A percentile compares a stretch with the other conserved stretches of the same genome.
Evolutionary conservation across 1,140 invertebrate genomes (phyloP).

Genomic region (Lordiphosa collinella): DNA sequence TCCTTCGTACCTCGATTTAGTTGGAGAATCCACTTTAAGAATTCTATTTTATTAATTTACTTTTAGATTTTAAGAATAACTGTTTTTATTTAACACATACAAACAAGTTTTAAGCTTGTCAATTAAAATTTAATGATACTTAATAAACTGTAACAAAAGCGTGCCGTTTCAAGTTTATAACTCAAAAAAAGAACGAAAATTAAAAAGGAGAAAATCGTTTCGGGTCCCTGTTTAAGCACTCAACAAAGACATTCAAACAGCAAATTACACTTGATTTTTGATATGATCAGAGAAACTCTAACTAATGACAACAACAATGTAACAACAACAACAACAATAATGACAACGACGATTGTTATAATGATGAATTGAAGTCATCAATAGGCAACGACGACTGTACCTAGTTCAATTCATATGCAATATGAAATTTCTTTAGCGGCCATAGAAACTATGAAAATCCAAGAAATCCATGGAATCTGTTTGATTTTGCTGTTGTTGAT

Average conservation of each 20-base stretch:
- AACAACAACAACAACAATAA: conserved; percentile 37
- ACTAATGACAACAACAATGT: conserved; percentile 26
- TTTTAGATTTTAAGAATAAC: too few species aligned
- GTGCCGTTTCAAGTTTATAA: too few species aligned
- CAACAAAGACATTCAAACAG: conserved; percentile 19
- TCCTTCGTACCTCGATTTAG: too few species aligned
- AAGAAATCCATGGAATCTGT: conserved; percentile 78
- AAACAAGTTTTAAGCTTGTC: too few species aligned
- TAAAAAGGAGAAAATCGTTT: not conserved
- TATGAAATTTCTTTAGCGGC: conserved; percentile 44
- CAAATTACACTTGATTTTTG: conserved; percentile 25
- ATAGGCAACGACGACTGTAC: conserved; percentile 66
- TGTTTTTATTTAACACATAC: too few species aligned
- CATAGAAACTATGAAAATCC: conserved; percentile 79
- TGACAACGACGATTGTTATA: conserved; percentile 33
- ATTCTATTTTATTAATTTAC: too few species aligned
- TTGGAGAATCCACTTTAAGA: too few species aligned
- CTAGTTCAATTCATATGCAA: conserved; percentile 43
- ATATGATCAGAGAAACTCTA: conserved; percentile 23
- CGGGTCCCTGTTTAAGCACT: conserved; percentile 11
- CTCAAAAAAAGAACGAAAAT: too few species aligned
- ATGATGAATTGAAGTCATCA: conserved; percentile 32
- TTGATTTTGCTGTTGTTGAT: conserved; percentile 78
- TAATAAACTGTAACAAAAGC: too few species aligned
- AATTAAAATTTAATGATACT: too few species aligned